These are phyloP conservation scores for Anthonomus grandis DNA, from an alignment of 1,140 invertebrate genomes.

Conservation along the genomic window DNA sequence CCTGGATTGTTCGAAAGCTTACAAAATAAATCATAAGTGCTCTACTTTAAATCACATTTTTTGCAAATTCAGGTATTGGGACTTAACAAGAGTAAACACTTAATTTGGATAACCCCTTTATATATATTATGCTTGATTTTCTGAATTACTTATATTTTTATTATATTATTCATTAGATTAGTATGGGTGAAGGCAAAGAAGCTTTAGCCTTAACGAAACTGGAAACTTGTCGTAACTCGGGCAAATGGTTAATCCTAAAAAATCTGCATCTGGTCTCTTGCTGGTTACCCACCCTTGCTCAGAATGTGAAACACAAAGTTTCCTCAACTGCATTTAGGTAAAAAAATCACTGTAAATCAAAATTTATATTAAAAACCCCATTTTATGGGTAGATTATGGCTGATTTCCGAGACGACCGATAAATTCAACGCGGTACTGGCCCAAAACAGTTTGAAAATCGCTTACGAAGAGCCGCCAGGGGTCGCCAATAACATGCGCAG, in stretches of 20 bases:
- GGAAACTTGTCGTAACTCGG: constrained; percentile 38
- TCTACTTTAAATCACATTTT: too few species aligned
- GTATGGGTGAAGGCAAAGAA: constrained; percentile 55
- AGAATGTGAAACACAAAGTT: constrained; percentile 61
- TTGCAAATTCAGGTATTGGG: too few species aligned
- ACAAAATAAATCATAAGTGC: too few species aligned
- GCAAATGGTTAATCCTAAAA: constrained; percentile 74
- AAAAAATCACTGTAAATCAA: background rate
- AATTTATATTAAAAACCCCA: background rate
- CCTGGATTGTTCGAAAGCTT: too few species aligned
- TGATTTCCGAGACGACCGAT: constrained; percentile 68
- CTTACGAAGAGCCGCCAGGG: constrained; percentile 76
- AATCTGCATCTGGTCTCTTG: constrained; percentile 83
- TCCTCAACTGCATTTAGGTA: constrained; percentile 54
- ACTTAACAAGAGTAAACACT: too few species aligned
- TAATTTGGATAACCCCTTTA: too few species aligned
- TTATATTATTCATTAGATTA: constrained; percentile 45
- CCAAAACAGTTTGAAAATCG: constrained; percentile 64
- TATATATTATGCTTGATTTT: too few species aligned
- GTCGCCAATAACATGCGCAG: constrained; percentile 58
- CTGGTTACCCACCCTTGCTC: constrained; percentile 73
- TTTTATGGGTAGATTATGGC: constrained; percentile 65
- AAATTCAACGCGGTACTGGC: constrained; percentile 60
- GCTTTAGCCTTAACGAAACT: constrained; percentile 58
- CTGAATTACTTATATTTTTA: too few species aligned